These are phyloP conservation scores for Bradypodion pumilum DNA, from an alignment of 2,797 vertebrate species.

Conservation along the genomic window DNA sequence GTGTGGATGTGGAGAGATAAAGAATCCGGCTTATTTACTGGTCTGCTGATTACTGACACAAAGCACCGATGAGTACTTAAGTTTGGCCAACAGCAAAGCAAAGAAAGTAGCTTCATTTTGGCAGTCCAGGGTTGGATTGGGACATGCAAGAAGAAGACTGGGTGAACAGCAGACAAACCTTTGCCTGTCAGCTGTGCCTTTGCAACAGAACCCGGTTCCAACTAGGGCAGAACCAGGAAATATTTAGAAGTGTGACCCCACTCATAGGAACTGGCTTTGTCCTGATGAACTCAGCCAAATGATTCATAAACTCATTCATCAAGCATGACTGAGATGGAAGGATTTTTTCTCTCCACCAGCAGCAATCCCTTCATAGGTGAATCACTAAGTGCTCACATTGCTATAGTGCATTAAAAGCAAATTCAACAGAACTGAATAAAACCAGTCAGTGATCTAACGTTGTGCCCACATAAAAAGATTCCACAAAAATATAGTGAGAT, in stretches of 20 bases:
- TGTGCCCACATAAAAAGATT: neutral
- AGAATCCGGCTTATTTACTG: too few species aligned
- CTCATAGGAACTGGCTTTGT: neutral
- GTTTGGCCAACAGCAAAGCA: too few species aligned
- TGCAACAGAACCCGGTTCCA: neutral
- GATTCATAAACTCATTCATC: constrained; percentile 9
- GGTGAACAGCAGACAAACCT: constrained; percentile 37
- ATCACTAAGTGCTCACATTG: neutral
- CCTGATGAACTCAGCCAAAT: neutral
- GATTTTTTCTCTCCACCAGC: neutral
- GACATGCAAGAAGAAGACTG: too few species aligned
- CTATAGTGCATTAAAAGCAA: neutral
- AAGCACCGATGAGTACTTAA: too few species aligned
- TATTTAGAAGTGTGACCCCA: neutral
- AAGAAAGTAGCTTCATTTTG: too few species aligned
- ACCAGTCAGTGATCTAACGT: neutral
- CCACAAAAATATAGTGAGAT: neutral
- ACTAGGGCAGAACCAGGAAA: constrained; percentile 1
- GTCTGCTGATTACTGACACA: too few species aligned
- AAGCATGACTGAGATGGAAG: neutral
- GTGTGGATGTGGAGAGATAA: too few species aligned
- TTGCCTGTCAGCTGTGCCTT: neutral
- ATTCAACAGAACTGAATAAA: neutral
- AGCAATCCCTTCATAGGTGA: neutral
- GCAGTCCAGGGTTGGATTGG: too few species aligned